Percentiles rank a stretch among this genome's conserved stretches.
Conservation (phyloP, 2,888 invertebrate species). For the Auanema sp. region DNA sequence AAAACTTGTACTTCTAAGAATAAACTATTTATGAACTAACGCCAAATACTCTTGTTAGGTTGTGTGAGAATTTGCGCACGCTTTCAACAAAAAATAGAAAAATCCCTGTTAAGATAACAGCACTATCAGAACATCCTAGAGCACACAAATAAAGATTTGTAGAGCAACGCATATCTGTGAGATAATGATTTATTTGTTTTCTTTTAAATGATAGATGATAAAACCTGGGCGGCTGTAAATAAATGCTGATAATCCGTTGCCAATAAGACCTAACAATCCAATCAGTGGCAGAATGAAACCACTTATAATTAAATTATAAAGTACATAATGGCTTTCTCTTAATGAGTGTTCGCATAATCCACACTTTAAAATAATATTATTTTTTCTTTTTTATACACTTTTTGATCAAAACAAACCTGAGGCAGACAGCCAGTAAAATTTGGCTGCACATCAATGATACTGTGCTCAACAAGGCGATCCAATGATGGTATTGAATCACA, state of each 20-base stretch:
- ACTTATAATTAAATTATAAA: conserved; percentile 58
- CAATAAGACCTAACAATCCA: conserved; percentile 56
- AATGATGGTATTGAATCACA: conserved; percentile 25
- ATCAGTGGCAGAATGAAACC: conserved; percentile 60
- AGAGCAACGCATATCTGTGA: conserved; percentile 55
- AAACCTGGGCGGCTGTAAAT: conserved; percentile 60
- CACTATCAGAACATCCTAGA: conserved; percentile 58
- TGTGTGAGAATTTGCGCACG: conserved; percentile 50
- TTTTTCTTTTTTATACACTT: background rate
- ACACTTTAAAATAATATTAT: conserved; percentile 27
- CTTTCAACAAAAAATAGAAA: conserved; percentile 51
- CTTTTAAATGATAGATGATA: background rate
- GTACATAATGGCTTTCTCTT: conserved; percentile 34
- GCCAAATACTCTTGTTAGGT: conserved; percentile 37
- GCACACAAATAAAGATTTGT: conserved; percentile 61
- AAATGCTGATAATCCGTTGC: conserved; percentile 60
- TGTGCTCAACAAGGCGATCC: conserved; percentile 15
- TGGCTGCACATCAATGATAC: conserved; percentile 13
- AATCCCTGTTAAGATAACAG: conserved; percentile 55
- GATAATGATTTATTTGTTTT: background rate
- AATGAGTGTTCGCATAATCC: conserved; percentile 36
- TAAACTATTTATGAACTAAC: conserved; percentile 8
- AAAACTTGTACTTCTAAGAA: background rate
- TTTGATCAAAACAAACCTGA: conserved; percentile 12
- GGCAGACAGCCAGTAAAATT: conserved; percentile 23